Conservation (phyloP, 2,888 invertebrate species). For the Lochmaea capreae region DNA sequence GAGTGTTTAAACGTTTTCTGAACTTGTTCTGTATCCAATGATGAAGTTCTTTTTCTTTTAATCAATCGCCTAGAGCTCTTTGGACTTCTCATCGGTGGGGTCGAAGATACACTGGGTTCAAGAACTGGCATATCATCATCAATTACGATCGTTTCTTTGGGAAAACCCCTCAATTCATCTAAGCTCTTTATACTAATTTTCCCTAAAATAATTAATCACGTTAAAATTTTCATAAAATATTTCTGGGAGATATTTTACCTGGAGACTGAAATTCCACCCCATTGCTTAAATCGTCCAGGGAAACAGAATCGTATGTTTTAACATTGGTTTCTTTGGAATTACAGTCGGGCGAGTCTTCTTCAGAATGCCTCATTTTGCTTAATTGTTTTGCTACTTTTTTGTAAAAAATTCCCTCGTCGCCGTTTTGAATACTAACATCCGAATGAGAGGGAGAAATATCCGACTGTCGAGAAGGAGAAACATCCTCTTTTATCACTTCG, state of each 20-base stretch:
- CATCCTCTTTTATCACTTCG: constrained; percentile 3
- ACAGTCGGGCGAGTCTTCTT: background rate
- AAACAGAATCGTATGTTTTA: background rate
- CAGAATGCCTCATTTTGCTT: background rate
- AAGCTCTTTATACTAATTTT: constrained; percentile 39
- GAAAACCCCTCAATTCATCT: constrained; percentile 38
- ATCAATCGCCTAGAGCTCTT: constrained; percentile 22
- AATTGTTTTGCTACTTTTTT: background rate
- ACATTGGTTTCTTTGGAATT: background rate
- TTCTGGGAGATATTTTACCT: background rate
- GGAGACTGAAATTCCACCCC: background rate
- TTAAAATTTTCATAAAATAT: background rate
- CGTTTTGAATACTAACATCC: background rate
- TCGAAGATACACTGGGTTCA: constrained; percentile 16
- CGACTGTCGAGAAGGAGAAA: background rate
- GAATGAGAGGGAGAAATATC: background rate
- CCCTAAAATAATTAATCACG: constrained; percentile 6
- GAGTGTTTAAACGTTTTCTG: constrained; percentile 22
- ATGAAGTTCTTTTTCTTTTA: constrained; percentile 38
- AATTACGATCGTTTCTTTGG: constrained; percentile 21
- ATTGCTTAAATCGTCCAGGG: background rate
- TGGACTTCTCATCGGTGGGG: background rate
- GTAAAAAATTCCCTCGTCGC: background rate
- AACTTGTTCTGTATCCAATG: constrained; percentile 26
- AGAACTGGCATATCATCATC: constrained; percentile 17